These are phyloP conservation scores for Deilephila elpenor DNA, from an alignment of 2,888 invertebrate genomes.

Conservation along the genomic window DNA sequence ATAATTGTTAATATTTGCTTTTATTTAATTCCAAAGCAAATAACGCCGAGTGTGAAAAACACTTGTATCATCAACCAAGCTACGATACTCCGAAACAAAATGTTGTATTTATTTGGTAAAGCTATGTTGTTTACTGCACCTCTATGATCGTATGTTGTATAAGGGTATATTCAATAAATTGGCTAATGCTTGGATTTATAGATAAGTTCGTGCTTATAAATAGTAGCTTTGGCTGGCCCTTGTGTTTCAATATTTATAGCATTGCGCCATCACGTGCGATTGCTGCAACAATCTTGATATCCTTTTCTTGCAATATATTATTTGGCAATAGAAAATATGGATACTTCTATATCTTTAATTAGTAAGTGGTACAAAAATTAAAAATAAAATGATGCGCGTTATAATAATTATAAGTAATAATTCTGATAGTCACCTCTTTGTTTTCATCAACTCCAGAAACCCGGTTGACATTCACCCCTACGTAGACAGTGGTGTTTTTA, in stretches of 20 bases:
- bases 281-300: no score
- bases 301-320: no score
- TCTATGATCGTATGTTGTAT: not conserved
- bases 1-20: no score
- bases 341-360: not conserved
- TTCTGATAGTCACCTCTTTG: conserved; percentile 81
- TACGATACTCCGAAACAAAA: not conserved
- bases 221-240: not conserved
- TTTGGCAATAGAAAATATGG: not conserved
- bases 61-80: conserved; percentile 4
- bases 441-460: conserved; percentile 87
- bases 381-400: no score
- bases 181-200: not conserved
- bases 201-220: not conserved
- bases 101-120: not conserved
- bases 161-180: not conserved
- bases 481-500: conserved; percentile 85
- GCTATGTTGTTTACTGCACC: not conserved
- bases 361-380: not conserved
- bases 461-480: conserved; percentile 86
- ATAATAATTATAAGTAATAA: conserved; percentile 8
- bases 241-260: not conserved
- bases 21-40: not conserved
- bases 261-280: not conserved
- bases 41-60: conserved; percentile 16